Percentiles rank a stretch among this genome's conserved stretches.
Evolutionary conservation across 1,140 invertebrate species (phyloP).

Genomic region (Cydia amplana): DNA sequence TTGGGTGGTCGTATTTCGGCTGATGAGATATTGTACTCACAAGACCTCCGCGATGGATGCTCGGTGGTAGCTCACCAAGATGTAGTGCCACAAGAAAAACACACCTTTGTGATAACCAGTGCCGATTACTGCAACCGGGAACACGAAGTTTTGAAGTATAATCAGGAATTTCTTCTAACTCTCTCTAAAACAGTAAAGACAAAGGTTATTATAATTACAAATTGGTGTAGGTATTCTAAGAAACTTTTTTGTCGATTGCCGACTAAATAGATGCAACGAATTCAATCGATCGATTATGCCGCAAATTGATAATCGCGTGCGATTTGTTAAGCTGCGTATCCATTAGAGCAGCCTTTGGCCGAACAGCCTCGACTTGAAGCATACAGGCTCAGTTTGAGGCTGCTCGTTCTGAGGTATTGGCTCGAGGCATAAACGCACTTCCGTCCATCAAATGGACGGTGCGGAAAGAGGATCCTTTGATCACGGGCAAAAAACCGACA

Average conservation of each 20-base stretch:
- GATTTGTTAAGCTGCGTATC: slow-evolving; percentile 36
- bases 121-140: slow-evolving; percentile 68
- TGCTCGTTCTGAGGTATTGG: not conserved
- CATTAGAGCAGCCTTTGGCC: too few relatives aligned
- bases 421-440: too few relatives aligned
- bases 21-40: slow-evolving; percentile 64
- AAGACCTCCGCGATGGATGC: slow-evolving; percentile 67
- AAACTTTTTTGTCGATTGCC: too few relatives aligned
- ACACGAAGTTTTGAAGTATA: slow-evolving; percentile 65
- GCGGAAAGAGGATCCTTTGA: not conserved
- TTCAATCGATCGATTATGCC: too few relatives aligned
- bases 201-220: slow-evolving; percentile 47
- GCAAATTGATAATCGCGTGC: too few relatives aligned
- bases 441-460: not conserved
- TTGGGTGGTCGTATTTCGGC: slow-evolving; percentile 66
- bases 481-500: not conserved
- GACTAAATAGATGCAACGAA: too few relatives aligned
- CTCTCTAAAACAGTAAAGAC: slow-evolving; percentile 59
- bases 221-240: too few relatives aligned
- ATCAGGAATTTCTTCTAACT: slow-evolving; percentile 69
- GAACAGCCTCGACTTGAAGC: slow-evolving; percentile 9
- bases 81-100: slow-evolving; percentile 51
- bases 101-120: slow-evolving; percentile 65
- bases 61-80: slow-evolving; percentile 53
- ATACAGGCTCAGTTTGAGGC: slow-evolving; percentile 57